Base-by-base conservation (phyloP, 2,113 vertebrate species). In the Myrmecophaga tridactyla region DNA sequence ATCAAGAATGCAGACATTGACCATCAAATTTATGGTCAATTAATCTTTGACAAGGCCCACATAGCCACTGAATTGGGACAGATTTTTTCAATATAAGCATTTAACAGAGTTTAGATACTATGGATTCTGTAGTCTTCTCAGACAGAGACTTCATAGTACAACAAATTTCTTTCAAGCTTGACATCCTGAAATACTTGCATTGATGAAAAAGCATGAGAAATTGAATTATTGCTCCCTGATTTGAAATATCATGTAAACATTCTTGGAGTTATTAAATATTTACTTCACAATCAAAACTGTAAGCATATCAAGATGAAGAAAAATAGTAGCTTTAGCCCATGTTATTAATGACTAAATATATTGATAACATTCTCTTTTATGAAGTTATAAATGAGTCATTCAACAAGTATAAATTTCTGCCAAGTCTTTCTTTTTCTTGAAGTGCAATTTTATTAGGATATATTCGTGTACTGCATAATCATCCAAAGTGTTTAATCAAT, bases 371-470 rank as follows among this genome's bases (percentile, higher is more conserved):
- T 93, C 20, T 90, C 27, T 91, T 80, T 88, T 84, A 70, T 89
- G 73, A 7, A 94, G n/a, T 93, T 53, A 94, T 62, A 91, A 86
- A 78, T 87, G 86, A 95, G 69, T 91, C 48, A 94, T 85, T 93
- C 69, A 29, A 48, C 11, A 77, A 86, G 63, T 69, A 83, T 58
- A 94, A 90, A 75, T 92, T 70, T 94, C 84, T 96, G 48, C 62
- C n/a, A n/a, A n/a, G n/a, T n/a, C n/a, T n/a, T n/a, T n/a, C n/a
- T n/a, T n/a, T n/a, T n/a, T n/a, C n/a, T n/a, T n/a, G n/a, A n/a
- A n/a, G n/a, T n/a, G n/a, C n/a, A n/a, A n/a, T n/a, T n/a, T n/a
- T n/a, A n/a, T n/a, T n/a, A n/a, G n/a, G n/a, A n/a, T n/a, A n/a
- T n/a, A n/a, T n/a, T n/a, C n/a, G n/a, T n/a, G n/a, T n/a, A n/a